Evolutionary conservation across 2,797 vertebrate genomes (phyloP).

Genomic region (Chelmon rostratus): DNA sequence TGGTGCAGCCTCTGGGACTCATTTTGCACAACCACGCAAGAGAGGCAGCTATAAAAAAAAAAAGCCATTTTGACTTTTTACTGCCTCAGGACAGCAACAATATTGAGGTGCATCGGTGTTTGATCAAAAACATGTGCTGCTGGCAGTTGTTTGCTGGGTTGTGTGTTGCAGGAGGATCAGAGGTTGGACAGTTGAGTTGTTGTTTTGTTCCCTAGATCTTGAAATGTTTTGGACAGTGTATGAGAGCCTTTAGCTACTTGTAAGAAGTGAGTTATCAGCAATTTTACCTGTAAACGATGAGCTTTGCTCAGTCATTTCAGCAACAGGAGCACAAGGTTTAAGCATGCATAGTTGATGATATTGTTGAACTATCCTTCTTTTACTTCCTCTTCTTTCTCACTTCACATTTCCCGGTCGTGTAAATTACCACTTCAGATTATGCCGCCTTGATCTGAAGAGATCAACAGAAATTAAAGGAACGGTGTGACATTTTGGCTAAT

Average conservation of each 20-base stretch:
- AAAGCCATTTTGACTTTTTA: slow-evolving; percentile 53
- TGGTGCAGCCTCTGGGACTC: slow-evolving; percentile 31
- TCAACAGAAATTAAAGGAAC: background rate
- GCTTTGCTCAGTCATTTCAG: background rate
- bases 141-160: slow-evolving; percentile 36
- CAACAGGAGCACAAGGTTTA: background rate
- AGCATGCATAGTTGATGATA: background rate
- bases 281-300: background rate
- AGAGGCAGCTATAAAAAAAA: slow-evolving; percentile 42
- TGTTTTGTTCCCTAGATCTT: background rate
- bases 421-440: background rate
- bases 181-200: background rate
- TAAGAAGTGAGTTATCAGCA: background rate
- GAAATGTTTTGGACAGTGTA: slow-evolving; percentile 5
- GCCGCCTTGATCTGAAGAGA: background rate
- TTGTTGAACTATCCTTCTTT: background rate
- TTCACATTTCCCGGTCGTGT: background rate
- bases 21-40: slow-evolving; percentile 41
- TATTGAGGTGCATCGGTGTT: slow-evolving; percentile 54
- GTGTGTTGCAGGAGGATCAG: slow-evolving; percentile 14
- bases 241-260: background rate
- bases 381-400: background rate
- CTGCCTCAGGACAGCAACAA: slow-evolving; percentile 43
- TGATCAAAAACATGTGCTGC: slow-evolving; percentile 53
- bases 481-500: background rate